Evolutionary conservation across 1,140 invertebrate species (phyloP), one percentile per base, ranked within the genome.

Genomic region (Daktulosphaira vitifoliae): DNA sequence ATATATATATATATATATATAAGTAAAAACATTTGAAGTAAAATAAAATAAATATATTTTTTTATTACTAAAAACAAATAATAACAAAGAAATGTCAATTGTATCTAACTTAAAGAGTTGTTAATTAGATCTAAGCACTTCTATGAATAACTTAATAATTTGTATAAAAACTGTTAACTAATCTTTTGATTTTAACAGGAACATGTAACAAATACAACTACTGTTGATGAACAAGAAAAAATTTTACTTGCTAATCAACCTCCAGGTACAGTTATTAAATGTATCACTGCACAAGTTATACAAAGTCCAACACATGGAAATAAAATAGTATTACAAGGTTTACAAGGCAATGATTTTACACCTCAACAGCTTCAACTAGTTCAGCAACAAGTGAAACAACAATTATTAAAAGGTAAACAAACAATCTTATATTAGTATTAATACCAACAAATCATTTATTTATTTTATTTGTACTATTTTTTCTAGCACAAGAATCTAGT

Each of bases 301-400:
- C 87, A 89, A 73, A 90, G 88, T 0, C 81, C 81, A 37, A 62
- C 56, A 1, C 84, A 89, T 69, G 89, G 89, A 0, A 88, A 88
- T 2, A 79, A 88, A 65, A 91, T 92, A 67, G 86, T 91, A 4
- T 71, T 92, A 16, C 88, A 91, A 73, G 89, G 89, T 5, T 74
- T 91, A 4, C 85, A 88, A 66, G 87, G 87, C 0, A 83, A 87
- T 50, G 85, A 89, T 68, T 85, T 92, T 66, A 87, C 88, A 0
- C 83, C 81, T 2, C 85, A 88, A 66, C 89, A 92, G 74, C 71
- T 90, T 51, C 80, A 83, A 0, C 79, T 88, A 66, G 86, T 92
- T 0, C 88, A 91, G 70, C 85, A 89, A 69, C 89, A 92, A 78
- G 88, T 92, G 1, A 91, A 90, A 75, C 88, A 90, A 71, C 88